phyloP scores from a whole-genome alignment of 2,797 vertebrate species.

The Austrolebias charrua region DNA sequence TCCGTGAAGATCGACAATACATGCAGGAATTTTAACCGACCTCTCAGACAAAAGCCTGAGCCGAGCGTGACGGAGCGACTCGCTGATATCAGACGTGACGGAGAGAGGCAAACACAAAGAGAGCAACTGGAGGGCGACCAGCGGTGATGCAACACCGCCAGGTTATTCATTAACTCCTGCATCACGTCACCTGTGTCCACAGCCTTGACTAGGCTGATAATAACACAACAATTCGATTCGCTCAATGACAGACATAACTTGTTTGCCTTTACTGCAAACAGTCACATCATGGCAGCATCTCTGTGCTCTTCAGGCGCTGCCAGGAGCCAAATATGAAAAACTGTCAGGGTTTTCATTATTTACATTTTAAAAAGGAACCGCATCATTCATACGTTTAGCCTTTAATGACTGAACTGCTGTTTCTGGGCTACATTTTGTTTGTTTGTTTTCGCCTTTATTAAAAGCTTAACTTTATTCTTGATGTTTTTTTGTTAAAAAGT shows the following conservation, averaged over 20 bases:
- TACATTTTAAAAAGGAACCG: slow-evolving; percentile 14
- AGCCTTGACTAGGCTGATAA: slow-evolving; percentile 35
- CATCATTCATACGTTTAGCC: slow-evolving; percentile 12
- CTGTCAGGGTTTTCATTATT: slow-evolving; percentile 13
- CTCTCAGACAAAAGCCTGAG: slow-evolving; percentile 31
- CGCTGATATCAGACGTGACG: slow-evolving; percentile 53
- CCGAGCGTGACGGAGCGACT: slow-evolving; percentile 30
- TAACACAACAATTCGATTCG: slow-evolving; percentile 25
- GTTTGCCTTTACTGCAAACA: slow-evolving; percentile 63
- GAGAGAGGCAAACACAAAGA: slow-evolving; percentile 59
- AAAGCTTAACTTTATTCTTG: background rate
- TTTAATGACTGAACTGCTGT: background rate
- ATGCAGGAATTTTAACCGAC: slow-evolving; percentile 10
- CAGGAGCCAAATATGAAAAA: slow-evolving; percentile 22
- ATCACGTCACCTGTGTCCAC: slow-evolving; percentile 67
- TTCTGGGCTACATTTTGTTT: background rate
- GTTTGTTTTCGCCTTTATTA: no score
- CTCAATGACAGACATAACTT: slow-evolving; percentile 45
- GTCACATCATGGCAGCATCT: slow-evolving; percentile 53
- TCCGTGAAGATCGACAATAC: slow-evolving; percentile 3
- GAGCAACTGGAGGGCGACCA: slow-evolving; percentile 62
- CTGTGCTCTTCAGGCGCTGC: slow-evolving; percentile 22
- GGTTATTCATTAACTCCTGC: slow-evolving; percentile 72
- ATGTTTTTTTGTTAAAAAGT: no score
- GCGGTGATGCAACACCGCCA: slow-evolving; percentile 67